Percentiles rank a stretch among this genome's conserved stretches.
Evolutionary conservation across 2,113 vertebrate species (phyloP).

Genomic region (Cynoglossus semilaevis): DNA sequence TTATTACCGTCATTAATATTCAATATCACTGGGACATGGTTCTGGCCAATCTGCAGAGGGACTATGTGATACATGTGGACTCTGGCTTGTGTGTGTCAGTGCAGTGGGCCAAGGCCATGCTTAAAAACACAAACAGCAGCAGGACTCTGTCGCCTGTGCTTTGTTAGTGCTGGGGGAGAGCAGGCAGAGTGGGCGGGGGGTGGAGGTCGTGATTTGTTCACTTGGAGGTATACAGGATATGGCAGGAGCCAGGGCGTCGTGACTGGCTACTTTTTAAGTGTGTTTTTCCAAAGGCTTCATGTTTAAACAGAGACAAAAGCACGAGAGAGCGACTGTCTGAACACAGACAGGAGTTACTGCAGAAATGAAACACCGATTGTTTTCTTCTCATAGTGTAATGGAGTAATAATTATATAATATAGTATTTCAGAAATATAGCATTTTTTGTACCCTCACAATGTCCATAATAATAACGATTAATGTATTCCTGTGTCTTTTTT

Average conservation of each 20-base stretch:
- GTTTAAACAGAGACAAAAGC: conserved; percentile 40
- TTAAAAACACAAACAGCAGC: conserved; percentile 77
- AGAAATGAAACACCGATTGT: too few species aligned
- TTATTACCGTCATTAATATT: conserved; percentile 7
- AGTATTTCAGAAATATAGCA: too few species aligned
- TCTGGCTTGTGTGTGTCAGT: conserved; percentile 34
- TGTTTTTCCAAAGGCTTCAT: conserved; percentile 34
- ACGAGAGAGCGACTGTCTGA: too few species aligned
- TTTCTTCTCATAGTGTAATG: too few species aligned
- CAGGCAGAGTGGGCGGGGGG: conserved; percentile 45
- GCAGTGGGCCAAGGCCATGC: conserved; percentile 60
- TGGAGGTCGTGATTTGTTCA: conserved; percentile 81
- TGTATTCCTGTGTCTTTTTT: too few species aligned
- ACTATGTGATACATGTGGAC: conserved; percentile 7
- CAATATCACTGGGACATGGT: background rate
- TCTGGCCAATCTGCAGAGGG: too few species aligned
- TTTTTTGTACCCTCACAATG: too few species aligned
- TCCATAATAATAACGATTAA: too few species aligned
- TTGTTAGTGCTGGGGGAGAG: conserved; percentile 68
- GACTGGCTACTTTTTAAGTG: conserved; percentile 80
- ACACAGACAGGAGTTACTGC: too few species aligned
- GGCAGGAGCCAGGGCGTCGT: conserved; percentile 87
- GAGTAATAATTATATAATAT: too few species aligned
- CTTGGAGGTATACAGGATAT: conserved; percentile 84
- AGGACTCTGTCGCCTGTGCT: conserved; percentile 73